Base-by-base conservation (phyloP, 2,113 vertebrate genomes). In the Morone chrysops region DNA sequence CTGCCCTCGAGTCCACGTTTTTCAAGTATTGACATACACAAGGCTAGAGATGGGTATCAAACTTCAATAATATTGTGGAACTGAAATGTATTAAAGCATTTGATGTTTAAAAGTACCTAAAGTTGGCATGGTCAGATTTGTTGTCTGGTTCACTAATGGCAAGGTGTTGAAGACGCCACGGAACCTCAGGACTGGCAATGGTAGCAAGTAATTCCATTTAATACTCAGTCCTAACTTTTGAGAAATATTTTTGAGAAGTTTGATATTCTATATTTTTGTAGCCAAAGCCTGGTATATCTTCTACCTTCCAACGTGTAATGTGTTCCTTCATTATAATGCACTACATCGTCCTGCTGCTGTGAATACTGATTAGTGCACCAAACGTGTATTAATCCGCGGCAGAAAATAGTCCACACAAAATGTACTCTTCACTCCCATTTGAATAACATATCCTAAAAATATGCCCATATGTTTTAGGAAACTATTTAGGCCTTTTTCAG, bases 271-370 rank as follows among this genome's bases (percentile, higher is more conserved):
- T 31, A 31, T 31, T 31, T 31, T 31, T 31, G 31, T 31, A 60
- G 13, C 57, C 11, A 36, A 10, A 17, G 31, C 7, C 14, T 8
- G 17, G 40, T 60, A 3, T 36, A 60, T 14, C 25, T 36, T 8
- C 3, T 25, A 6, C 14, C 25, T 41, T 11, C 4, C 9, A 43
- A 9, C 57, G 65, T 0, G 20, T 47, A 48, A 51, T 25, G 22
- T 38, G 50, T 8, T n/a, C 51, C 61, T 25, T 60, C 47, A 78
- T 54, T 60, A 75, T 25, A 4, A 66, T 13, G 45, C 69, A 65
- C 38, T 16, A 11, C 14, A 56, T 43, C 13, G 22, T 60, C 25
- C 20, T 41, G 47, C 45, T 82, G 50, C 61, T n/a, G 45, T 60
- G 51, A 68, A 74, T 43, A 38, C 62, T 56, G 45, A 61, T 25